A percentile compares a stretch with the other conserved stretches of the same genome.
These are phyloP conservation scores for Tetheella fluctuosa DNA, from an alignment of 2,888 invertebrate species.

Conservation along the genomic window DNA sequence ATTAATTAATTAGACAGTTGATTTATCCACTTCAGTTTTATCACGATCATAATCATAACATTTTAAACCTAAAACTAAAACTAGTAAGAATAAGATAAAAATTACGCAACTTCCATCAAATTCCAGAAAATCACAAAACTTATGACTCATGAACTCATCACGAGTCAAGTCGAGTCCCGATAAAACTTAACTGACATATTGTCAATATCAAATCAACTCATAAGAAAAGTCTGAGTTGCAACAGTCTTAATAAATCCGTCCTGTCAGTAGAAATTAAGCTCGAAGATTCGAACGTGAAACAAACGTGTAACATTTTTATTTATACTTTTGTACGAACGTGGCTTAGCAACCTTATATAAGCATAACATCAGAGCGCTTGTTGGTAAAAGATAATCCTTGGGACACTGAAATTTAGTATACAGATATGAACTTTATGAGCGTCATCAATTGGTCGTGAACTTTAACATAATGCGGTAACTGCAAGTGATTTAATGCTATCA, in stretches of 20 bases:
- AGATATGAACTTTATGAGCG: slow-evolving; percentile 7
- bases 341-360: background rate
- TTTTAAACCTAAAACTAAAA: no score
- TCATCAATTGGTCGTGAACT: slow-evolving; percentile 12
- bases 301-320: background rate
- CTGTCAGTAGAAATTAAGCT: background rate
- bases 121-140: background rate
- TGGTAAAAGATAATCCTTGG: background rate
- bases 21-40: no score
- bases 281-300: no score
- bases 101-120: background rate
- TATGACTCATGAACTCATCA: no score
- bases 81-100: no score
- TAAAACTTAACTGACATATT: background rate
- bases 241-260: background rate
- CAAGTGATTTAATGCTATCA: slow-evolving; percentile 8
- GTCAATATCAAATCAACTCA: slow-evolving; percentile 1
- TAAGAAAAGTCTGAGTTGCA: background rate
- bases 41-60: no score
- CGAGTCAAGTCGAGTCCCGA: background rate
- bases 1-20: no score
- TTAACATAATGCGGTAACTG: slow-evolving; percentile 3
- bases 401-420: background rate
- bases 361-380: background rate
- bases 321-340: background rate